Base-by-base conservation (phyloP, 2,113 vertebrate species). In the Paramisgurnus dabryanus region DNA sequence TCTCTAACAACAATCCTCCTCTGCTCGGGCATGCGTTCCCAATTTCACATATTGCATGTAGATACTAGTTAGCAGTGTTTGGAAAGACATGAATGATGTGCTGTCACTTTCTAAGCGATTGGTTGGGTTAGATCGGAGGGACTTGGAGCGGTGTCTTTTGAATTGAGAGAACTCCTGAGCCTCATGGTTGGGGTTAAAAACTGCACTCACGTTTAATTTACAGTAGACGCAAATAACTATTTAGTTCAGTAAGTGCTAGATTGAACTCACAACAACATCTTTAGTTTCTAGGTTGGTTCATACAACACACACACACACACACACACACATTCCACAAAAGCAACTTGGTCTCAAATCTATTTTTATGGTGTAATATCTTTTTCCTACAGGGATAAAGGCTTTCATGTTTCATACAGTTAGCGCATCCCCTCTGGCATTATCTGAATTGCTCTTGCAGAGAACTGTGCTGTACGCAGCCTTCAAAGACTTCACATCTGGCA, bases 391-490 rank as follows among this genome's bases (percentile, higher is more conserved):
- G 67, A 45, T 61, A 83, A 74, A 83, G 12, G 60, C 65, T 82
- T 45, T 75, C 58, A 49, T 47, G 41, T 86, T 76, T 87, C 89
- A 90, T 85, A 88, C 87, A n/a, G 80, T 60, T 12, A 40, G 6
- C 0, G 22, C 66, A 27, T 80, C 70, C 12, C 85, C 86, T 87
- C 85, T 73, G 57, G 81, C 88, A 82, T 78, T 83, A 86, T 72
- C 66, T 82, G 76, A 78, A 22, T 4, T 7, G 85, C 87, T 87
- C 82, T 87, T 85, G 89, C 74, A 9, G 27, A 64, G 75, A 49
- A 34, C 13, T 27, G 77, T 70, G 63, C 67, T 57, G 1, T n/a
- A 81, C 84, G 73, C 83, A 82, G 83, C 82, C 84, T 88, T 81
- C 78, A 83, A 50, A 70, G 83, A 78, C 80, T 78, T 73, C 71